These are phyloP conservation scores for Epirrita christyi DNA, from an alignment of 2,888 invertebrate genomes.

Conservation along the genomic window DNA sequence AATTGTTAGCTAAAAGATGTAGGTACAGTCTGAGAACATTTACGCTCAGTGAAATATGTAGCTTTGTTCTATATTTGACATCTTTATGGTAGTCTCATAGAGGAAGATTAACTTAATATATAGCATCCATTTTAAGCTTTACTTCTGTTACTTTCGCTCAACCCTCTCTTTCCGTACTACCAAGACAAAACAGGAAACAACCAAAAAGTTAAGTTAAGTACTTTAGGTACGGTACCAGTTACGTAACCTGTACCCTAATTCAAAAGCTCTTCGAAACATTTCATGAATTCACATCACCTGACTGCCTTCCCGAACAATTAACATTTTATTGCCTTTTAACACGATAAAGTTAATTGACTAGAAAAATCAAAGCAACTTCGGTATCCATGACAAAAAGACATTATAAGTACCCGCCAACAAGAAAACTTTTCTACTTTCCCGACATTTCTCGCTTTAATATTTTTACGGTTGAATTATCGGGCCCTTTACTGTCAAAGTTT, in stretches of 20 bases:
- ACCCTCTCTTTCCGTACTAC: too few relatives aligned
- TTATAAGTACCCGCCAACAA: constrained; percentile 18
- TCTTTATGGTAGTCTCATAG: too few relatives aligned
- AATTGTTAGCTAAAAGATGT: too few relatives aligned
- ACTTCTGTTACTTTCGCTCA: too few relatives aligned
- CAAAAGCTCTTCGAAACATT: not conserved
- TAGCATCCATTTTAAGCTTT: too few relatives aligned
- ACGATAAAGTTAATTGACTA: constrained; percentile 25
- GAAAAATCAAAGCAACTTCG: constrained; percentile 23
- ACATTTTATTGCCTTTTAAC: constrained; percentile 4
- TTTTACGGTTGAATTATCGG: constrained; percentile 38
- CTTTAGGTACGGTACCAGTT: too few relatives aligned
- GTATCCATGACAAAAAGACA: constrained; percentile 24
- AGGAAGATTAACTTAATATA: too few relatives aligned
- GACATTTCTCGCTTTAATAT: constrained; percentile 26
- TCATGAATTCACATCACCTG: not conserved
- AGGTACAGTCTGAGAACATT: too few relatives aligned
- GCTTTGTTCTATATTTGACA: too few relatives aligned
- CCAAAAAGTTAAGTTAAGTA: too few relatives aligned
- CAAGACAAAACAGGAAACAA: too few relatives aligned
- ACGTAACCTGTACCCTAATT: not conserved
- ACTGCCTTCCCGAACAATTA: not conserved
- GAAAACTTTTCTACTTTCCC: constrained; percentile 24
- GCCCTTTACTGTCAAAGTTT: constrained; percentile 44
- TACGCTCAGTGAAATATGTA: too few relatives aligned